phyloP scores from a whole-genome alignment of 2,888 invertebrate species.

The Sympetrum striolatum region DNA sequence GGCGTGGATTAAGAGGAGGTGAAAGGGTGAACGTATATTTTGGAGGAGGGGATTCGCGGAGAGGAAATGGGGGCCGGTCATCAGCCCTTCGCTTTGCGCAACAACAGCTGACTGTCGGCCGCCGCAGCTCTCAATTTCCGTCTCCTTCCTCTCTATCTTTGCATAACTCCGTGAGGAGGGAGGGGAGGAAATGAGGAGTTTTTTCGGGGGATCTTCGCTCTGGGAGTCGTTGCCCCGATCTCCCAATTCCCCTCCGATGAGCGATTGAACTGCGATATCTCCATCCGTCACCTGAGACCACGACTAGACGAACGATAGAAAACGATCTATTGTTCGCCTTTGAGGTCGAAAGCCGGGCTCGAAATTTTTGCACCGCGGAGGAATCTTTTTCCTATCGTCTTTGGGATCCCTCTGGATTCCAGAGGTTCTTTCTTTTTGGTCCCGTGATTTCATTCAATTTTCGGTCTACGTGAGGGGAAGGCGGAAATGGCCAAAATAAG shows the following conservation, averaged over 20 bases:
- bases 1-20: not conserved
- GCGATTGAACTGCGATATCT: not conserved
- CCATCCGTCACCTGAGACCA: not conserved
- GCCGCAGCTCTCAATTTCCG: not conserved
- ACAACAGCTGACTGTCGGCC: slow-evolving; percentile 35
- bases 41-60: not conserved
- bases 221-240: not conserved
- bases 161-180: slow-evolving; percentile 26
- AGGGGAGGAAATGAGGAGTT: not conserved
- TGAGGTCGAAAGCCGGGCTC: not conserved
- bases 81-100: slow-evolving; percentile 36
- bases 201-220: not conserved
- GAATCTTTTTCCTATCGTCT: no score
- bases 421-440: no score
- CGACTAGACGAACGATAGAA: not conserved
- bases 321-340: not conserved
- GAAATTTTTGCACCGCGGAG: no score
- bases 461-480: no score
- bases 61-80: slow-evolving; percentile 38
- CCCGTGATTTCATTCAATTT: no score
- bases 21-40: not conserved
- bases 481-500: no score
- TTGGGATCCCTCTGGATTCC: no score
- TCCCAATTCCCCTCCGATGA: not conserved
- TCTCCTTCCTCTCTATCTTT: not conserved